These are phyloP conservation scores for Psephotus haematonotus DNA, from an alignment of 2,113 vertebrate genomes.

Conservation along the genomic window DNA sequence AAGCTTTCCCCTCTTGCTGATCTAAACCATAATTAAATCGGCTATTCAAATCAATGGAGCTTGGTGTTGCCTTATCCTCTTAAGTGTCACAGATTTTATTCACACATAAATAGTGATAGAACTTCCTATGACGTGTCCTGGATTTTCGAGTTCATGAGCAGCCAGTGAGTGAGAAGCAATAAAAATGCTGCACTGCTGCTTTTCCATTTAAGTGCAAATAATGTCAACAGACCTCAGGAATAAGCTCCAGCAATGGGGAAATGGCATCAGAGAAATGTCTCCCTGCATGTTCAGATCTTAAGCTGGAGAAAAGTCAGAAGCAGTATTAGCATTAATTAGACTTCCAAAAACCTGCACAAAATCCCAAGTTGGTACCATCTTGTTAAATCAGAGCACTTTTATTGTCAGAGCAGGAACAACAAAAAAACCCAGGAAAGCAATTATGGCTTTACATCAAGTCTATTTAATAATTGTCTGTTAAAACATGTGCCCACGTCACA, in stretches of 20 bases:
- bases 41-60: background rate
- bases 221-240: background rate
- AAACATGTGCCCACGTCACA: constrained; percentile 53
- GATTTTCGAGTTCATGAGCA: background rate
- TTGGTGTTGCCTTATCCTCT: background rate
- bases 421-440: background rate
- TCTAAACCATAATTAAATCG: background rate
- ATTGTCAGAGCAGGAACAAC: background rate
- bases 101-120: background rate
- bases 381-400: background rate
- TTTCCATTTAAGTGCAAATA: background rate
- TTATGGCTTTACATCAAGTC: constrained; percentile 9
- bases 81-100: background rate
- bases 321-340: background rate
- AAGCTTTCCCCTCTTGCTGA: background rate
- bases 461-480: constrained; percentile 52
- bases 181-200: background rate
- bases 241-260: background rate
- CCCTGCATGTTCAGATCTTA: background rate
- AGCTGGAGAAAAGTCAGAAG: background rate
- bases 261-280: background rate
- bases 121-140: background rate
- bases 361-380: background rate
- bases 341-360: background rate
- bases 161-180: background rate